Percentiles rank a stretch among this genome's conserved stretches.
These are phyloP conservation scores for Aphrocallistes beatrix DNA, from an alignment of 37 sponge, comb jelly and placozoan species.

Conservation along the genomic window DNA sequence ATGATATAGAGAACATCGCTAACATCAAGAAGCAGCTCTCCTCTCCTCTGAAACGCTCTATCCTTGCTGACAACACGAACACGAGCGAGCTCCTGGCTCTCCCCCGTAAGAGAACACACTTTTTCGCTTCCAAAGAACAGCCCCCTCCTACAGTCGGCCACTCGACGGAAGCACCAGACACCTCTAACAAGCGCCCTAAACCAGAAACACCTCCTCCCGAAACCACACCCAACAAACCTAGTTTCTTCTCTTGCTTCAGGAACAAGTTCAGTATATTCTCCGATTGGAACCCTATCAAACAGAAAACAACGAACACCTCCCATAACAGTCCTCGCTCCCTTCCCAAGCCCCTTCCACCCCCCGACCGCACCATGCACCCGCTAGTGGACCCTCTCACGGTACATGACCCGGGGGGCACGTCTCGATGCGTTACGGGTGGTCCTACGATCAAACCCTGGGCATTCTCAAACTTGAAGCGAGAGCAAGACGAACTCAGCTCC, in stretches of 20 bases:
- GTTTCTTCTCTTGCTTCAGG: not conserved
- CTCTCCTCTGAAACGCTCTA: not conserved
- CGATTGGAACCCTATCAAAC: not conserved
- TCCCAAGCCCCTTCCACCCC: not conserved
- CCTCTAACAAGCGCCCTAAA: not conserved
- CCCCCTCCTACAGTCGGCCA: not conserved
- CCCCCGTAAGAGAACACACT: not conserved
- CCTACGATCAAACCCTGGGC: not conserved
- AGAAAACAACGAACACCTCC: not conserved
- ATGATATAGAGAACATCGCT: too few relatives aligned
- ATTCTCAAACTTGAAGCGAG: not conserved
- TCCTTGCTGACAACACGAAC: not conserved
- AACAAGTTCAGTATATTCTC: not conserved
- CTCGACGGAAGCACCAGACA: not conserved
- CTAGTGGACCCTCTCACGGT: not conserved
- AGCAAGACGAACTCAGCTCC: constrained; percentile 10
- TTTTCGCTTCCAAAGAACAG: not conserved
- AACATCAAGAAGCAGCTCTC: not conserved
- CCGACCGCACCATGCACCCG: not conserved
- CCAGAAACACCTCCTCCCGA: not conserved
- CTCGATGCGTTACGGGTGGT: too few relatives aligned
- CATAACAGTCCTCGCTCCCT: not conserved
- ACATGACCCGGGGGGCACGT: not conserved
- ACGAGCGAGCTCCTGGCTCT: not conserved
- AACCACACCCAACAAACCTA: not conserved